phyloP scores from a whole-genome alignment of 2,797 vertebrate species.

The Eulemur mongoz region DNA sequence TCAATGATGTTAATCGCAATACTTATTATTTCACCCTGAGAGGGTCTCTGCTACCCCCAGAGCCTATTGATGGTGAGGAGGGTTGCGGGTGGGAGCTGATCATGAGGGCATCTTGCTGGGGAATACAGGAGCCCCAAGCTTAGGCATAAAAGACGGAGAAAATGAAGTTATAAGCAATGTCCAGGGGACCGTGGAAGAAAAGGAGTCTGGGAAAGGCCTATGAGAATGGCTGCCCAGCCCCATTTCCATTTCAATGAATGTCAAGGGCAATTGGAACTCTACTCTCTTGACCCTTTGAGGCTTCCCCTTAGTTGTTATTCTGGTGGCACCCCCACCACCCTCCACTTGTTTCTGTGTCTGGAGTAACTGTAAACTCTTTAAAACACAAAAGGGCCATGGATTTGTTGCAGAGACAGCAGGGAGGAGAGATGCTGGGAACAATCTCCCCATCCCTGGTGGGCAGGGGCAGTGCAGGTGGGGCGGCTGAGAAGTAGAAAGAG shows the following conservation, averaged over 20 bases:
- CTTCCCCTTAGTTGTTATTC: conserved; percentile 17
- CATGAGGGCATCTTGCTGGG: not conserved
- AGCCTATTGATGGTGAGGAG: conserved; percentile 32
- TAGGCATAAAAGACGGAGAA: conserved; percentile 40
- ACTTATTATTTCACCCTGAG: conserved; percentile 54
- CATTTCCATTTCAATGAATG: conserved; percentile 66
- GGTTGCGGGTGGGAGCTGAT: conserved; percentile 11
- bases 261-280: conserved; percentile 34
- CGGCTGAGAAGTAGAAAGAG: not conserved
- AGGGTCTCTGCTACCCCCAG: conserved; percentile 1
- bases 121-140: conserved; percentile 20
- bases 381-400: conserved; percentile 46
- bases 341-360: conserved; percentile 30
- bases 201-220: conserved; percentile 55
- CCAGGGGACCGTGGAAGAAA: conserved; percentile 37
- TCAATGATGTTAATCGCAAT: conserved; percentile 51
- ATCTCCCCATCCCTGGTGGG: not conserved
- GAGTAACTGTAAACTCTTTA: conserved; percentile 49
- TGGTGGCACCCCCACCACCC: not conserved
- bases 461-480: not conserved
- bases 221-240: conserved; percentile 14
- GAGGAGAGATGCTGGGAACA: not conserved
- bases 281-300: conserved; percentile 55
- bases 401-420: conserved; percentile 31
- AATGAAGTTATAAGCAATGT: conserved; percentile 49